Evolutionary conservation across 2,888 invertebrate species (phyloP).

Genomic region (Apodemia zela): DNA sequence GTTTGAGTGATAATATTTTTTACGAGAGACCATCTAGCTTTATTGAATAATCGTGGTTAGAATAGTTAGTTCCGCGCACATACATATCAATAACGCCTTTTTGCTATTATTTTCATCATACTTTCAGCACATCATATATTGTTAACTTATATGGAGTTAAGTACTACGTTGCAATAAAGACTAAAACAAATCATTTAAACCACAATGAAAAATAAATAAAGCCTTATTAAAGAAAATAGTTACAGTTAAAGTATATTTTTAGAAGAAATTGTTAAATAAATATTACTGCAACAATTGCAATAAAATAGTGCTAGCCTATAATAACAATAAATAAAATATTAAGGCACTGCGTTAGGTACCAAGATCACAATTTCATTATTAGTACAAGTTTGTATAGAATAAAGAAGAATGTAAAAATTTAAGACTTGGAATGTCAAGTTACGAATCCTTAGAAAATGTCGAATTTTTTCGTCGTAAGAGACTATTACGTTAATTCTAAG

Average conservation of each 20-base stretch:
- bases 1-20: conserved; percentile 6
- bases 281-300: conserved; percentile 63
- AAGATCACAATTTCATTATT: conserved; percentile 73
- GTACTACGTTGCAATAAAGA: conserved; percentile 14
- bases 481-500: conserved; percentile 40
- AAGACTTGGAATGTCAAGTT: conserved; percentile 70
- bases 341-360: conserved; percentile 76
- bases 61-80: neutral
- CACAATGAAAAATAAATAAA: conserved; percentile 52
- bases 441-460: conserved; percentile 42
- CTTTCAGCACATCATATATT: neutral
- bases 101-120: no score
- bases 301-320: conserved; percentile 71
- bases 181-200: conserved; percentile 37
- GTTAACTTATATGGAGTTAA: neutral
- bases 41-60: conserved; percentile 6
- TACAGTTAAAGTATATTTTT: conserved; percentile 25
- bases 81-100: neutral
- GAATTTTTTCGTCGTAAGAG: conserved; percentile 46
- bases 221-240: conserved; percentile 39
- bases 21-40: conserved; percentile 4
- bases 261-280: conserved; percentile 53
- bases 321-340: conserved; percentile 78
- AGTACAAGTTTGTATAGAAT: conserved; percentile 41
- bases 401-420: conserved; percentile 49